Evolutionary conservation across 2,113 vertebrate genomes (phyloP).

Genomic region (Scomber scombrus): DNA sequence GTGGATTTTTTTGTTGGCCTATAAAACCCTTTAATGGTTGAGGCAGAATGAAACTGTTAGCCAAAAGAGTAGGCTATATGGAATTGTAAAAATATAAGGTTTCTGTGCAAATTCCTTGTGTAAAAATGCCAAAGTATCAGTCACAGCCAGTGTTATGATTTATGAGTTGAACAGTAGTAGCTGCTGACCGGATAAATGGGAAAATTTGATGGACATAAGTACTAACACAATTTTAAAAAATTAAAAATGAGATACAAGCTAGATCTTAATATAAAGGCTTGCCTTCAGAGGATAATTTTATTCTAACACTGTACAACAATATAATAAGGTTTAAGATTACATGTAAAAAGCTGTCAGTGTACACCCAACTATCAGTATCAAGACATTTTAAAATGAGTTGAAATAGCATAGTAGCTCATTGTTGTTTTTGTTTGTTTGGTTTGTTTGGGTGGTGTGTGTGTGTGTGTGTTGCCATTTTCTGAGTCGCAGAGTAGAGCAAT

Average conservation of each 20-base stretch:
- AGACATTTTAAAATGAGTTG: not conserved
- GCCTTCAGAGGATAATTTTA: not conserved
- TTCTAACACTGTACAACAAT: not conserved
- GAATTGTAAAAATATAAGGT: conserved; percentile 81
- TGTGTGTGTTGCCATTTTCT: too few relatives aligned
- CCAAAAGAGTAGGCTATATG: conserved; percentile 58
- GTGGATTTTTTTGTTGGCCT: conserved; percentile 69
- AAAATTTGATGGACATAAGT: conserved; percentile 11
- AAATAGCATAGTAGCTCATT: not conserved
- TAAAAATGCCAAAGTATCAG: conserved; percentile 82
- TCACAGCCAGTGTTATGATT: conserved; percentile 74
- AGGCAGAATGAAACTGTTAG: conserved; percentile 53
- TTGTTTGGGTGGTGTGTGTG: too few relatives aligned
- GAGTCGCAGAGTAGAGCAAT: too few relatives aligned
- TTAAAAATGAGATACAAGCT: not conserved
- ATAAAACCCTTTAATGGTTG: conserved; percentile 77
- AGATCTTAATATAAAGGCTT: not conserved
- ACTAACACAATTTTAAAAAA: not conserved
- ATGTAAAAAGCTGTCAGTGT: not conserved
- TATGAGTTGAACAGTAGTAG: conserved; percentile 64
- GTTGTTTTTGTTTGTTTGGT: not conserved
- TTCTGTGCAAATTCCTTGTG: conserved; percentile 69
- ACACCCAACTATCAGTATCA: not conserved
- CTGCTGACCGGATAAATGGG: conserved; percentile 14
- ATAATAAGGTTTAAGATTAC: not conserved